Conservation (phyloP, 2,113 vertebrate genomes). For the Odocoileus virginianus region DNA sequence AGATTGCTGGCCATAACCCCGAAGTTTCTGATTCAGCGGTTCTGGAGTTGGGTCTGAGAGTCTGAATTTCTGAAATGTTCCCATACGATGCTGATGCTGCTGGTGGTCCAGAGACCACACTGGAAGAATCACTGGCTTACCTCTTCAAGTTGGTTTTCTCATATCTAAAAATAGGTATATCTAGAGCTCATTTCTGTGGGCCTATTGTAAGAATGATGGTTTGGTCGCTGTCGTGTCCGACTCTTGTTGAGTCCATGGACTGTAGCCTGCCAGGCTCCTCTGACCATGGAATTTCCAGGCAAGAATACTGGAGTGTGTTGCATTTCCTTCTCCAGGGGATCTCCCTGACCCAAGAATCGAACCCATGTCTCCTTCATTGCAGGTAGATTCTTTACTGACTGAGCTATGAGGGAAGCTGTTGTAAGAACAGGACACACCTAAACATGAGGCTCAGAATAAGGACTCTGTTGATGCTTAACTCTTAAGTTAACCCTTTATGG, state of each 20-base stretch:
- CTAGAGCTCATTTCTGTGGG: background rate
- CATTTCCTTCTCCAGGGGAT: background rate
- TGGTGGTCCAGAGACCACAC: background rate
- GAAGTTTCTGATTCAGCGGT: background rate
- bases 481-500: background rate
- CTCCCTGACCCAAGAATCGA: background rate
- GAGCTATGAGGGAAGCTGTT: background rate
- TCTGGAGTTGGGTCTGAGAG: background rate
- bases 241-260: accelerated
- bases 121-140: background rate
- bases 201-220: background rate
- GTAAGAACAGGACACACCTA: background rate
- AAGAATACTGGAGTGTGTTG: background rate
- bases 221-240: accelerated
- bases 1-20: background rate
- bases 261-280: background rate
- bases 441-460: background rate
- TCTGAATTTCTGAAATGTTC: background rate
- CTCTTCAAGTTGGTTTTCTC: background rate
- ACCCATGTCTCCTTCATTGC: background rate
- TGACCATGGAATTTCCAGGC: background rate
- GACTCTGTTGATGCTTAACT: background rate
- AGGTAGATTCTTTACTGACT: background rate
- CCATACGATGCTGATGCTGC: too few species aligned
- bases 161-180: background rate